Conservation (phyloP, 2,113 vertebrate genomes). For the Atractosteus spatula region DNA sequence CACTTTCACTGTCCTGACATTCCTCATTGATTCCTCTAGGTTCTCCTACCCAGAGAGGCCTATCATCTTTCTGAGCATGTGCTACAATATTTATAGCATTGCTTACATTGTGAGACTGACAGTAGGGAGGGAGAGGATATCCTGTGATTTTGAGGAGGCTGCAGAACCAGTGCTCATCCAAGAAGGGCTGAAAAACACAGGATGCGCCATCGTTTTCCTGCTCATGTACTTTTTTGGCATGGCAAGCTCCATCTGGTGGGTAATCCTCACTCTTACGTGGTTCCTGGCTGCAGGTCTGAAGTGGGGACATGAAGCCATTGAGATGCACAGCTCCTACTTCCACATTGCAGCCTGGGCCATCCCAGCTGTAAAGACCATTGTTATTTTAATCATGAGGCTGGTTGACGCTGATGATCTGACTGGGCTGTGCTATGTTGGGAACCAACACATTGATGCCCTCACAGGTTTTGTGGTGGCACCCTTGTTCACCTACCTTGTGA, state of each 20-base stretch:
- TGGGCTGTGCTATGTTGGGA: constrained; percentile 92
- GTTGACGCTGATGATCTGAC: constrained; percentile 94
- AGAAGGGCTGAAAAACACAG: constrained; percentile 98
- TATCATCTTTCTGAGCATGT: constrained; percentile 98
- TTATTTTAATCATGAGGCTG: constrained; percentile 95
- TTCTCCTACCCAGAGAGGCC: constrained; percentile 96
- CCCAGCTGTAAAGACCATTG: constrained; percentile 94
- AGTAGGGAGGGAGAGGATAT: constrained; percentile 93
- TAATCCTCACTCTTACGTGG: constrained; percentile 96
- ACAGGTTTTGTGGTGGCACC: constrained; percentile 95
- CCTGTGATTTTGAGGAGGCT: constrained; percentile 95
- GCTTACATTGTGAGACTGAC: constrained; percentile 95
- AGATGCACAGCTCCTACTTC: constrained; percentile 99
- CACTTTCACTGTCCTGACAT: constrained; percentile 93
- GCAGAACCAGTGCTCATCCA: constrained; percentile 91
- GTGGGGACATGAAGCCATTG: constrained; percentile 98
- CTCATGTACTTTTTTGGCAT: constrained; percentile 99
- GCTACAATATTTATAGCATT: constrained; percentile 98
- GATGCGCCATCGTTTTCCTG: constrained; percentile 98
- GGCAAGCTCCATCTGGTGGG: constrained; percentile 99
- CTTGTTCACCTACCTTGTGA: constrained; percentile 90
- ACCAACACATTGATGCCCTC: constrained; percentile 89
- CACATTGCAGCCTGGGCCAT: constrained; percentile 98
- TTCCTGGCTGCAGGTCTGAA: constrained; percentile 95
- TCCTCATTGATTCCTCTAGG: constrained; percentile 91